phyloP scores from a whole-genome alignment of 2,113 vertebrate genomes.

The Eulacestoma nigropectus region DNA sequence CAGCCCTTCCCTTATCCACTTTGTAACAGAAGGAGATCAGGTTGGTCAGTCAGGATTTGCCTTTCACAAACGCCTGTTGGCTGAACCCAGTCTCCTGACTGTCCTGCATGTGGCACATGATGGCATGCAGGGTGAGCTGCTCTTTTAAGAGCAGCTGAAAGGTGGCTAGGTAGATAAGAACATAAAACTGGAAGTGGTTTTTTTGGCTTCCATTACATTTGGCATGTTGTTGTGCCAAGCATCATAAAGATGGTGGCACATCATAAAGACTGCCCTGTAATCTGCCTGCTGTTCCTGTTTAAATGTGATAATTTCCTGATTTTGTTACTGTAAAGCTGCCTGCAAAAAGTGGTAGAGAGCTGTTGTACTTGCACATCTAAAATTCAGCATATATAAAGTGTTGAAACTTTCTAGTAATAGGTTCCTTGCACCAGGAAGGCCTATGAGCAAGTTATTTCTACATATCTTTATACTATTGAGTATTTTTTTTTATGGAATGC shows the following conservation, averaged over 20 bases:
- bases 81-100: not conserved
- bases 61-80: not conserved
- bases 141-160: not conserved
- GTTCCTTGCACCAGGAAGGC: not conserved
- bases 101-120: no score
- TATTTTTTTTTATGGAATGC: not conserved
- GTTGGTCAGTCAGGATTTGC: not conserved
- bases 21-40: not conserved
- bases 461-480: not conserved
- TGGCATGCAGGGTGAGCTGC: not conserved
- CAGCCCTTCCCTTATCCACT: rapidly evolving
- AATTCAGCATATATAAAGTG: not conserved
- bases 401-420: not conserved
- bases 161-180: not conserved
- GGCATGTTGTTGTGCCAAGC: not conserved
- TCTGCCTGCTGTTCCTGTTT: not conserved
- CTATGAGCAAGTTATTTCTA: not conserved
- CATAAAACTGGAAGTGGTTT: not conserved
- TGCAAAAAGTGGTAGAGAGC: not conserved
- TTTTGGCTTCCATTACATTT: not conserved
- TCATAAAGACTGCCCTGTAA: not conserved
- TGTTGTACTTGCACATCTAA: not conserved
- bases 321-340: not conserved
- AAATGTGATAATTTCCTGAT: not conserved
- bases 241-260: not conserved